Base-by-base conservation (phyloP, 35 echinoderm and acorn worm species). In the Holothuria glaberrima region DNA sequence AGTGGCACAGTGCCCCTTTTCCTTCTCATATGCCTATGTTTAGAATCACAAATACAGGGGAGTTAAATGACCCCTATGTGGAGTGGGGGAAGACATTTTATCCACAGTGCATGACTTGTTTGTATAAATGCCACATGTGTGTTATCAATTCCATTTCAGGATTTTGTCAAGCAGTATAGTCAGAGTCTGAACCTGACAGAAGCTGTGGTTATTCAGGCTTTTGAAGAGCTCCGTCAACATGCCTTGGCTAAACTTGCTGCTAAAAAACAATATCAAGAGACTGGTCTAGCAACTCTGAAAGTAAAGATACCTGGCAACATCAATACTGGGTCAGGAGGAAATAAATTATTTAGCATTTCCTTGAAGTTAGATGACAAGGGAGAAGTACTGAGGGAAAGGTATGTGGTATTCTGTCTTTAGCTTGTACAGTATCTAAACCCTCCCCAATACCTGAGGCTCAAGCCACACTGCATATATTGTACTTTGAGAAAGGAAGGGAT, bases 221-320 rank as follows among this genome's bases (percentile, higher is more conserved):
- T 99, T 68, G 97, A 99, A 64, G 72, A 94, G 50, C 91, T 99
- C 17, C 91, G 97, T 16, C 88, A 89, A 59, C 97, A 99, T 93
- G 93, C 97, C 52, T 35, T 99, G 50, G 77, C 86, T 21, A 99
- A 95, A 59, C 86, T 95, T 5, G 93, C 92, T 63, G 65, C 93
- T 52, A 86, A 84, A 10, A 86, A 91, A 59, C 89, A 91, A 52
- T 93, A 93, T 36, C 90, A 90, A 22, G 77, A 94, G 50, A 45
- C 82, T 65, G 92, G 95, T 26, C 32, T 93, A 57, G 93, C 97
- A 75, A 95, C 75, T 24, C 59, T 99, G 68, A 99, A 91, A 89
- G 56, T 99, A 14, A 99, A 99, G 56, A 27, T 99, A 33, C 88
- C 91, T 17, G 93, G 93, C 3, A 91, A 73, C 48, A 38, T 94